Base-by-base conservation (phyloP, 2,797 vertebrate genomes). In the Setipinna tenuifilis region DNA sequence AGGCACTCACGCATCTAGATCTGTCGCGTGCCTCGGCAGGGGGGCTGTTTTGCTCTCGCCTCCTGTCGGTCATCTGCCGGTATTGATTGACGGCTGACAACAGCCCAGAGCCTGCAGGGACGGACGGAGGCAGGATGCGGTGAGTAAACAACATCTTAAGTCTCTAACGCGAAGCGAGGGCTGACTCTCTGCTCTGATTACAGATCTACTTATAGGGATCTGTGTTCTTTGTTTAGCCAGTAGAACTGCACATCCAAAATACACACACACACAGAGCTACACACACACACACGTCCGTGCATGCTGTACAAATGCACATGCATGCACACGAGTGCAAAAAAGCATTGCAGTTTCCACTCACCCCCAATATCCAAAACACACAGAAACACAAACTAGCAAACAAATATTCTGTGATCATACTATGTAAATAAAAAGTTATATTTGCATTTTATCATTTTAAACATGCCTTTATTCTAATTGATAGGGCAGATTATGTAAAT, bases 31-130 rank as follows among this genome's bases (percentile, higher is more conserved):
- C 9, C 50, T 54, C 19, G 7, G 71, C 41, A 78, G 71, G 71
- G 71, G 71, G 35, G 28, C 28, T 44, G 35, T 19, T 19, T 54
- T 54, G 31, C 71, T 78, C 35, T 16, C 31, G 4, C 31, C 17
- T 6, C 6, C 11, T 78, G 71, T 78, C 35, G 9, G 31, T 78
- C 71, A 78, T 78, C 71, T 9, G 31, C 31, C 41, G 71, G 17
- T 41, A 78, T 16, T 78, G 71, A 78, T 78, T 78, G 71, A 78
- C 71, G 7, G 71, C 41, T 78, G 71, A 78, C 71, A 21, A 44
- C 44, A 41, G 35, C 71, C 35, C 16, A 44, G 19, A 44, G 31
- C 71, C 71, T 44, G 35, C 71, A 7, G 71, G 31, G 35, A 44
- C 6, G 11, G 71, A 54, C 6, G 11, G 71, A 54, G 7, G 50